Evolutionary conservation across 1,140 invertebrate species (phyloP), one percentile per base, ranked within the genome.

Genomic region (Achatina immaculata): DNA sequence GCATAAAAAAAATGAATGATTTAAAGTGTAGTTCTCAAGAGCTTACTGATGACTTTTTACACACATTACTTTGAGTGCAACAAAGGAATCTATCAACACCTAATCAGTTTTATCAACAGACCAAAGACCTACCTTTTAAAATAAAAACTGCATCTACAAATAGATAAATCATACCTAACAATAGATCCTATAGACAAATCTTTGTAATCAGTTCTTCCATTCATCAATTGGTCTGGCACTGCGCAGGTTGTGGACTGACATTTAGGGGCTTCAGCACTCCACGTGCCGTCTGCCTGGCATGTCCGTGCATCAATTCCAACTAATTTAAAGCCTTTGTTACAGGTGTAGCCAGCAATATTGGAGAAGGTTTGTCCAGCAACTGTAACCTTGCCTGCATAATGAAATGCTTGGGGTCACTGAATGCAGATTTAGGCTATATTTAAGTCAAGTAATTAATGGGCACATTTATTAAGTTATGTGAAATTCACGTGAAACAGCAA

Each of bases 301-400:
- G 71, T 85, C 28, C 83, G 66, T 9, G 80, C 78, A 36, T 73
- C 71, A 40, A 80, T 68, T 1, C 88, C 88, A 42, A 88, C 82
- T 14, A 98, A 94, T 89, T 95, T 95, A 94, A 94, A 66, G 76
- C 65, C 48, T 38, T 19, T 78, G n/a, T 78, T 43, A 78, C 65
- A 78, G 31, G 42, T 31, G 42, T 68, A 78, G 43, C 9, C 24
- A 48, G 65, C 58, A 68, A 43, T 78, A 34, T 43, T 48, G 31
- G 76, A 68, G 76, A 34, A 68, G 42, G 36, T 58, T 51, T 16
- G 36, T 42, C 38, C 68, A 42, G 21, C n/a, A 34, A 62, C n/a
- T 62, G n/a, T 6, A 28, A 62, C 58, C 4, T 34, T 62, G 28
- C 58, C 58, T 62, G 7, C 19, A 48, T 48, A 19, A 48, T n/a